Percentiles rank a stretch among this genome's conserved stretches.
Conservation (phyloP, 2,113 vertebrate species). For the Alouatta palliata region DNA sequence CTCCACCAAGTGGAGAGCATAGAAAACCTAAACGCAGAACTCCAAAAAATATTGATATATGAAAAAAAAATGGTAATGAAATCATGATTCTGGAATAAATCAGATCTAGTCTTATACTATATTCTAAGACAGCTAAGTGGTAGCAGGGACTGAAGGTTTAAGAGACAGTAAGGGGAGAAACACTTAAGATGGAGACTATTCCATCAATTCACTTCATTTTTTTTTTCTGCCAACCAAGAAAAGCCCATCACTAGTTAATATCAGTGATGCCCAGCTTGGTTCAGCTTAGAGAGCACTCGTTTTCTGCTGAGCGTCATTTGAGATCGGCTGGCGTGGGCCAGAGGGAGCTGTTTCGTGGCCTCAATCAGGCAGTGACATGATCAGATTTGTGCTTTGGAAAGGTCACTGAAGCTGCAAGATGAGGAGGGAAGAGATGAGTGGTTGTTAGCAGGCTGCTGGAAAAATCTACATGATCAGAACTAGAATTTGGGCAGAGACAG, state of each 20-base stretch:
- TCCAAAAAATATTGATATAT: neutral
- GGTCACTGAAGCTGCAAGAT: neutral
- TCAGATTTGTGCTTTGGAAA: conserved; percentile 57
- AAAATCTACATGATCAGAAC: neutral
- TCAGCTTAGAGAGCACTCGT: neutral
- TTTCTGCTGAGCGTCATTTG: neutral
- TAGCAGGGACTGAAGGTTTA: neutral
- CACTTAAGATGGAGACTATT: conserved; percentile 26
- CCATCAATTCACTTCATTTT: conserved; percentile 63
- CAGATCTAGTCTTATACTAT: neutral
- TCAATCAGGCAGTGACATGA: conserved; percentile 55
- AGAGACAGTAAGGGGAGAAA: conserved; percentile 51
- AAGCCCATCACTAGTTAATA: conserved; percentile 33
- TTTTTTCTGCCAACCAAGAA: conserved; percentile 33
- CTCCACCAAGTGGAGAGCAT: neutral
- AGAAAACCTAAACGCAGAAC: neutral
- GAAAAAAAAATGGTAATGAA: too few species aligned
- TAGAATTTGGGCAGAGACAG: neutral
- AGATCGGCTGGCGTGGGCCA: neutral
- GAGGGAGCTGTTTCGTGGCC: conserved; percentile 49
- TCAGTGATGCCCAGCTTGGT: neutral
- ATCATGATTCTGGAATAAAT: neutral
- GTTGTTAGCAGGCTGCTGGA: neutral
- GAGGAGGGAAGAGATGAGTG: neutral
- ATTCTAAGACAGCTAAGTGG: neutral